Evolutionary conservation across 2,797 vertebrate genomes (phyloP).

Genomic region (Phoeniculus purpureus): DNA sequence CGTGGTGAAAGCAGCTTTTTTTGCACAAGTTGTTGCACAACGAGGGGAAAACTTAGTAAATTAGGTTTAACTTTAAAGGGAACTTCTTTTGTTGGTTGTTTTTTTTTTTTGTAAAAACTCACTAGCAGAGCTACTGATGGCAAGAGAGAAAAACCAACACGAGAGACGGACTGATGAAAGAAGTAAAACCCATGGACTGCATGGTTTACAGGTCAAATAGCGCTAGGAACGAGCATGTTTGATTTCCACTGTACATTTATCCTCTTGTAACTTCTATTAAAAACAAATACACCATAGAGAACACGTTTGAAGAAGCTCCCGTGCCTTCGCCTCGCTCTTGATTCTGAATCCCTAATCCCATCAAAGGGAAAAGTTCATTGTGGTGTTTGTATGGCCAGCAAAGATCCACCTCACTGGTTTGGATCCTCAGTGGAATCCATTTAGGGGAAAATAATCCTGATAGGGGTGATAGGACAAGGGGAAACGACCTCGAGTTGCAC

Average conservation of each 20-base stretch:
- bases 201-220: conserved; percentile 34
- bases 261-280: conserved; percentile 77
- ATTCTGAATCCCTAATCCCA: neutral
- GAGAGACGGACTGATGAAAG: conserved; percentile 1
- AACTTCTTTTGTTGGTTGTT: neutral
- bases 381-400: neutral
- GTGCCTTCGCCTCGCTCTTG: neutral
- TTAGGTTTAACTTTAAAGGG: conserved; percentile 72
- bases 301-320: neutral
- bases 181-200: neutral
- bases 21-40: conserved; percentile 76
- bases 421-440: neutral
- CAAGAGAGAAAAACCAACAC: neutral
- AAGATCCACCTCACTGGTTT: neutral
- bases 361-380: rapidly evolving
- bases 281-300: conserved; percentile 29
- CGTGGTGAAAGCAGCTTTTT: conserved; percentile 64
- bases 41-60: conserved; percentile 49
- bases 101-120: conserved; percentile 40
- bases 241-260: conserved; percentile 67
- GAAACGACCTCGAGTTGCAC: too few relatives aligned
- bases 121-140: conserved; percentile 67
- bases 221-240: conserved; percentile 69
- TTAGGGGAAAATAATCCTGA: neutral
- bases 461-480: too few relatives aligned